Conservation (phyloP, 2,113 vertebrate species). For the Alouatta palliata region DNA sequence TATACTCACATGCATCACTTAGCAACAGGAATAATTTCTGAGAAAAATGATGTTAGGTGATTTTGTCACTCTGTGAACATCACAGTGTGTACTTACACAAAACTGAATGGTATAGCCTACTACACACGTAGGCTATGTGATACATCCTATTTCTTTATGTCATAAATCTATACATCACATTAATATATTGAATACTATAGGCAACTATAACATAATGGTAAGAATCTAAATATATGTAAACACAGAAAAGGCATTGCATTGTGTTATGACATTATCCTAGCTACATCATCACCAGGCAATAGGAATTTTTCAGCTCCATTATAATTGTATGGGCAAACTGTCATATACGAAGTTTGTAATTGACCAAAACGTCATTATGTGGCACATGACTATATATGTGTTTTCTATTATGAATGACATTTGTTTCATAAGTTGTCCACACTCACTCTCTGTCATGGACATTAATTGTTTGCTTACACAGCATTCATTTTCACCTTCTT, state of each 20-base stretch:
- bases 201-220: neutral
- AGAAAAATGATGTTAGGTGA: neutral
- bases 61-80: neutral
- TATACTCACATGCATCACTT: neutral
- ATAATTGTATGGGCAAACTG: neutral
- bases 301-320: neutral
- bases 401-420: neutral
- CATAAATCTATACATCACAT: neutral
- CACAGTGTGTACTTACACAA: neutral
- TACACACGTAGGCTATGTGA: neutral
- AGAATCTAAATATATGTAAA: neutral
- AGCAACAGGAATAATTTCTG: neutral
- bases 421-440: neutral
- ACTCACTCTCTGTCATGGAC: neutral
- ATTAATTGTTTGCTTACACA: neutral
- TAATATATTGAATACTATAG: neutral
- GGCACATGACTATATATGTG: neutral
- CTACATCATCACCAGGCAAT: neutral
- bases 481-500: neutral
- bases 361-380: neutral
- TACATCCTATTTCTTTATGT: neutral
- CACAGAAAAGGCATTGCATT: neutral
- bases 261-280: neutral
- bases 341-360: neutral
- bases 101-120: neutral